phyloP scores from a whole-genome alignment of 2,797 vertebrate genomes.

The Buceros bicornis region DNA sequence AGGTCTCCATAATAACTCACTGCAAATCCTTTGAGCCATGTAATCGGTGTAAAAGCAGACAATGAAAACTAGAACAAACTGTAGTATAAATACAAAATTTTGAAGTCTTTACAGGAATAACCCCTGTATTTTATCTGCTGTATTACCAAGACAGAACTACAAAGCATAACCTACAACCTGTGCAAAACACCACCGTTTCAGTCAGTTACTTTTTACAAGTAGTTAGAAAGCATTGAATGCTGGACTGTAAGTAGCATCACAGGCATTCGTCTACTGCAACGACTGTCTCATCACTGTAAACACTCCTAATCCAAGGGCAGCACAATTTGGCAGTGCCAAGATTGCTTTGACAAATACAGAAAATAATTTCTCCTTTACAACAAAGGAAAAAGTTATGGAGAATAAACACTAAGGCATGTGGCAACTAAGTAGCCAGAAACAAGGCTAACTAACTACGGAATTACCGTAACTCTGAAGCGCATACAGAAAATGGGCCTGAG shows the following conservation, averaged over 20 bases:
- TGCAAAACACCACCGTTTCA: background rate
- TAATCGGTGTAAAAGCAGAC: slow-evolving; percentile 1
- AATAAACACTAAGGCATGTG: background rate
- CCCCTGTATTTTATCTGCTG: background rate
- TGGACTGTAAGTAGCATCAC: background rate
- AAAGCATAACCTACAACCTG: background rate
- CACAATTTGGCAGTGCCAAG: background rate
- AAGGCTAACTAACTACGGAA: background rate
- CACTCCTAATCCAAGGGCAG: background rate
- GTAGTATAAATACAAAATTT: background rate
- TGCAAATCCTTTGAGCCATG: background rate
- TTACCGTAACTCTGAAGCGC: background rate
- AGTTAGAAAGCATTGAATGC: background rate
- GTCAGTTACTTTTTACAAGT: background rate
- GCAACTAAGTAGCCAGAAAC: background rate
- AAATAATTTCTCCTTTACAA: background rate
- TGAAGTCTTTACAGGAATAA: background rate
- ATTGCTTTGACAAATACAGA: background rate
- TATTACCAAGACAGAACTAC: background rate
- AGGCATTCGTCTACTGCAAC: background rate
- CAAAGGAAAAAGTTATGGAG: background rate
- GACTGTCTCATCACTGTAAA: background rate
- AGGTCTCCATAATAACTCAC: background rate
- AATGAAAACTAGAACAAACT: background rate
- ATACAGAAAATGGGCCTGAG: slow-evolving; percentile 15